Evolutionary conservation across 2,888 invertebrate genomes (phyloP), one percentile per base, ranked within the genome.

Genomic region (Danaus chrysippus): DNA sequence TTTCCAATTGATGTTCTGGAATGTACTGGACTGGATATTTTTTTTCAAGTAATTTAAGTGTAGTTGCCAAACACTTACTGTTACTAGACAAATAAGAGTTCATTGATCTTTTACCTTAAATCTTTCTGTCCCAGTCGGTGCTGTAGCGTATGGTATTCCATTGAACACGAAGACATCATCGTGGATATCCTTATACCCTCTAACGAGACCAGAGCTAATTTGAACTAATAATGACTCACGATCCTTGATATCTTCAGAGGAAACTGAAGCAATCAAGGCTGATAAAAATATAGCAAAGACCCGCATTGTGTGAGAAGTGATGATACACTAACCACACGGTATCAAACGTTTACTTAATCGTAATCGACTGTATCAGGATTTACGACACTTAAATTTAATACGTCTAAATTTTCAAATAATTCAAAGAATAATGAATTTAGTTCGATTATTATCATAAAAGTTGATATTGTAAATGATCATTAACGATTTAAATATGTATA

Each of bases 121-220:
- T 64, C 62, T 74, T 17, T 76, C 42, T 0, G 15, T 17, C 12
- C 78, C 77, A 0, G 75, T 74, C 0, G 79, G 78, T 5, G 73
- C 74, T 0, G 71, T 75, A 0, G 80, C 80, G 58, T 79, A 79
- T 0, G 80, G 80, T 12, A 80, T 76, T 10, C 71, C 68, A 54
- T 73, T 71, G 61, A 77, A 79, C 3, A 57, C 59, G 59, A 54
- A 61, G 46, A 74, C 12, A n/a, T 65, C 69, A 2, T 60, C 56
- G 1, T 62, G 65, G 0, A 67, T 55, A 13, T 70, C 69, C 59
- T 67, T 72, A 61, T 74, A 72, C 1, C 76, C 77, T 8, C 70
- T 65, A 23, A 79, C 74, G 49, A 17, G 49, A 11, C 49, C 49
- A 49, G 49, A 49, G 49, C 17, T 49, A 11, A 49, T 17, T 17